These are phyloP conservation scores for Cyprinodon tularosa DNA, from an alignment of 2,113 vertebrate genomes.

Conservation along the genomic window DNA sequence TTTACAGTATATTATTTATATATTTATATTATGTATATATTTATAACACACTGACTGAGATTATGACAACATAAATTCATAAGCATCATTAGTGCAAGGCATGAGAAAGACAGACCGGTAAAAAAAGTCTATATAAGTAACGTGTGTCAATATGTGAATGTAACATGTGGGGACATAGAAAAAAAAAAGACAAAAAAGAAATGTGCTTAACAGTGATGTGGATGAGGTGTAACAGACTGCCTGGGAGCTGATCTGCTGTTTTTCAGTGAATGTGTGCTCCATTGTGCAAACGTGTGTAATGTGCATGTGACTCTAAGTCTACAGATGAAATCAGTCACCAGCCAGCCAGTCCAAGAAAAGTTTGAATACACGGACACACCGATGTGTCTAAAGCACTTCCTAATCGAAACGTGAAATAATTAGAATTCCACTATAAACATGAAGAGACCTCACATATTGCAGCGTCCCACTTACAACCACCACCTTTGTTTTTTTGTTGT, in stretches of 20 bases:
- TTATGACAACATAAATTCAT: slow-evolving; percentile 80
- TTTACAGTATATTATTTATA: slow-evolving; percentile 96
- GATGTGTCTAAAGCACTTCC: slow-evolving; percentile 62
- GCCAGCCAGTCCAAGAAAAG: slow-evolving; percentile 36
- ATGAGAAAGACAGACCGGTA: slow-evolving; percentile 77
- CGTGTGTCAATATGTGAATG: slow-evolving; percentile 1
- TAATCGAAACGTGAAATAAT: slow-evolving; percentile 38
- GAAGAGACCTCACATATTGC: slow-evolving; percentile 58
- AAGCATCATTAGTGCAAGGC: slow-evolving; percentile 84
- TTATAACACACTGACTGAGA: slow-evolving; percentile 79
- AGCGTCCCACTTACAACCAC: slow-evolving; percentile 37
- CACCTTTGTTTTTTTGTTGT: neutral
- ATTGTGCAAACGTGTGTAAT: slow-evolving; percentile 51
- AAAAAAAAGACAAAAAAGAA: neutral
- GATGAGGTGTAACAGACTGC: slow-evolving; percentile 55
- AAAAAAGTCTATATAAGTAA: slow-evolving; percentile 30
- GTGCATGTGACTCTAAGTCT: slow-evolving; percentile 41
- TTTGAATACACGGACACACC: slow-evolving; percentile 37
- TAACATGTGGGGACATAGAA: slow-evolving; percentile 14
- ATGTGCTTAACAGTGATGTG: slow-evolving; percentile 21
- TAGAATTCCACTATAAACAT: slow-evolving; percentile 36
- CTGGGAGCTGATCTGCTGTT: slow-evolving; percentile 38
- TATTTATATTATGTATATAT: slow-evolving; percentile 77
- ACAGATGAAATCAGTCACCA: slow-evolving; percentile 45
- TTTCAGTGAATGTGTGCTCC: slow-evolving; percentile 21